Evolutionary conservation across 1,140 invertebrate genomes (phyloP), one percentile per base, ranked within the genome.

Genomic region (Cyclargus thomasi): DNA sequence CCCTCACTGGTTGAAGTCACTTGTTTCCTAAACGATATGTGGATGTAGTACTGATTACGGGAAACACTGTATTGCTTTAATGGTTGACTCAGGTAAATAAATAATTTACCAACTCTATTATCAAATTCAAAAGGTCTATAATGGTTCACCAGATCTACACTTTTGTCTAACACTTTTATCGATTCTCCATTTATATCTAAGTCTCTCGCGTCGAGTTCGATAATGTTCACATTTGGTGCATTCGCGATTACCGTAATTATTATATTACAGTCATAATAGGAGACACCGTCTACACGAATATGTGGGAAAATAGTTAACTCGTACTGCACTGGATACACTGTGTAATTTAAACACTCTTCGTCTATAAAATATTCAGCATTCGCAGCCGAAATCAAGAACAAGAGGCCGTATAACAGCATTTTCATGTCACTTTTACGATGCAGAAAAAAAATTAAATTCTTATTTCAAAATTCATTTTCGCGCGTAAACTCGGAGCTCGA

Each of bases 271-370:
- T 88, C 79, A 62, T 81, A 90, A 70, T 82, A 86, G 6, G 79
- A 75, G 22, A 67, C 70, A 10, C 79, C 79, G 2, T 80, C 77
- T n/a, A 68, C 69, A 36, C 73, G 78, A 47, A 88, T 73, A 47
- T 83, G 78, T 2, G 86, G 87, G 7, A 76, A 80, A 35, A 90
- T 75, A 6, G 75, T 85, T 6, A 90, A 53, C 63, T 90, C 87
- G 18, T 90, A 90, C 70, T 90, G 85, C 65, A 86, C 77, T 66
- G 87, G 87, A 67, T 90, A 90, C 36, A 90, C 82, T 65, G 87
- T 90, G 55, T 88, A 90, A 62, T 90, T 90, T 4, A 90, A 71
- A 69, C 87, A 90, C 72, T 90, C 85, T 73, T 90, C 87, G 29
- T 88, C 85, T 16, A 79, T 71, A 53, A 82, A 67, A 67, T 82